phyloP scores from a whole-genome alignment of 2,797 vertebrate genomes.

The Anguilla megastoma region DNA sequence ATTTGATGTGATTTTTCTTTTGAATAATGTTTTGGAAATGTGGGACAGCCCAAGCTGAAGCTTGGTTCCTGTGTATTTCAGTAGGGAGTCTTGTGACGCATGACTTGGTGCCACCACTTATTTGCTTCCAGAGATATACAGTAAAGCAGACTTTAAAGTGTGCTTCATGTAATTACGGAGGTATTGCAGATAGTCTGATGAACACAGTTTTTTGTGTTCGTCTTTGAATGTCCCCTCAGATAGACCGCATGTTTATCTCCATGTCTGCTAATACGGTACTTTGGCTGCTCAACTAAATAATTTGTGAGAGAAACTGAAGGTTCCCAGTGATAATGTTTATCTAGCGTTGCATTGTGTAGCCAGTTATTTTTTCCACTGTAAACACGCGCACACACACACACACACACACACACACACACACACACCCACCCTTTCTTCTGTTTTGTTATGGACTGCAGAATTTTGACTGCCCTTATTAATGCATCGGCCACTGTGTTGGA shows the following conservation, averaged over 20 bases:
- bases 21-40: background rate
- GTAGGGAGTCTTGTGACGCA: background rate
- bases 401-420: background rate
- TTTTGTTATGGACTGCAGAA: background rate
- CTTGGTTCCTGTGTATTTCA: background rate
- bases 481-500: background rate
- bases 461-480: background rate
- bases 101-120: background rate
- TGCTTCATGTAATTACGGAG: background rate
- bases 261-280: background rate
- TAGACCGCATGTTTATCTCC: background rate
- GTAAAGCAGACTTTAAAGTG: background rate
- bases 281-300: background rate
- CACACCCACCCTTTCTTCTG: background rate
- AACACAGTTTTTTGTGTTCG: background rate
- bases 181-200: background rate
- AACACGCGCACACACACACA: background rate
- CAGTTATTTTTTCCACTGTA: background rate
- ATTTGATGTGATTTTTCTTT: background rate
- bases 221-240: background rate
- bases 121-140: background rate
- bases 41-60: background rate
- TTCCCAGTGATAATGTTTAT: background rate
- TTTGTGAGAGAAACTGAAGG: slow-evolving; percentile 4
- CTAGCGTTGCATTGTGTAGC: background rate